Base-by-base conservation (phyloP, 23 tunicate species). In the Corella eumyota region DNA sequence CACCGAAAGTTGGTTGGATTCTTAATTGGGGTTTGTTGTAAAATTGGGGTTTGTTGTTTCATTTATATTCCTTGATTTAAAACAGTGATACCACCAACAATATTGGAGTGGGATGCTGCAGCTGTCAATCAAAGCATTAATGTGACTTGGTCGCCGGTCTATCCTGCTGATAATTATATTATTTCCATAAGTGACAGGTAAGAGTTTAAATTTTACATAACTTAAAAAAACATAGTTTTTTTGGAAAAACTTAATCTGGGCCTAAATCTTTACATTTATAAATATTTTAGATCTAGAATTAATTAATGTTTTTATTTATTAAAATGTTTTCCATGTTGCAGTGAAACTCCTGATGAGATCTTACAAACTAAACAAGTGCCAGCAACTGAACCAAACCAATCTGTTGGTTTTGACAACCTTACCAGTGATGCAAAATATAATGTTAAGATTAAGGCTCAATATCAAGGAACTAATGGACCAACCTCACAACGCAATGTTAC, bases 161-260 rank as follows among this genome's bases (percentile, higher is more conserved):
- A 22, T 38, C 68, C 68, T 22, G 68, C 44, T 25, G 44, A 37
- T 33, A 62, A 62, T 23, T 62, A 62, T 24, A 40, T 62, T 40
- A 31, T 62, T 3, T 25, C 52, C 23, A 25, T 62, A 7, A 35
- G 47, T 36, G 15, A 37, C 53, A 62, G 68, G 68, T 62, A 54
- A 25, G 2, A n/a, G n/a, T n/a, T n/a, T n/a, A n/a, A n/a, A n/a
- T n/a, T n/a, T n/a, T n/a, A n/a, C n/a, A n/a, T n/a, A n/a, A n/a
- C n/a, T n/a, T n/a, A n/a, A n/a, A n/a, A n/a, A n/a, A n/a, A n/a
- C n/a, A n/a, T n/a, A n/a, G n/a, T n/a, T n/a, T n/a, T n/a, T n/a
- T n/a, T n/a, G n/a, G n/a, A n/a, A n/a, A n/a, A n/a, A n/a, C n/a
- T n/a, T n/a, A n/a, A n/a, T n/a, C n/a, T n/a, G n/a, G n/a, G n/a